Percentiles rank a stretch among this genome's conserved stretches.
Conservation (phyloP, 2,888 invertebrate species). For the Ennomos fuscantarius region DNA sequence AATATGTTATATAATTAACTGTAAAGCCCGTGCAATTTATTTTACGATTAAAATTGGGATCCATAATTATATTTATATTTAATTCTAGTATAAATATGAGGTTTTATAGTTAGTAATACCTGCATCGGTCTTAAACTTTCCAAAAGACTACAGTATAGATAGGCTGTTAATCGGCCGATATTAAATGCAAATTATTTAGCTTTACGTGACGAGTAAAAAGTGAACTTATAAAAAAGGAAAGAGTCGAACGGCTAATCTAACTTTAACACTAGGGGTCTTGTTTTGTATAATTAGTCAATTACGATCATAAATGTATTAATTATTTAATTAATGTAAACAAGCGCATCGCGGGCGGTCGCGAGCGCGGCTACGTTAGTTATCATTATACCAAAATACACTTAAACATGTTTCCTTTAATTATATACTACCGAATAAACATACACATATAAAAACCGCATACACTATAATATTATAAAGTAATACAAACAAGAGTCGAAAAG, state of each 20-base stretch:
- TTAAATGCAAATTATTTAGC: conserved; percentile 74
- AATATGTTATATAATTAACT: conserved; percentile 82
- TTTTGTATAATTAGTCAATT: conserved; percentile 85
- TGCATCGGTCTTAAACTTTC: conserved; percentile 82
- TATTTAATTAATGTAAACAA: conserved; percentile 52
- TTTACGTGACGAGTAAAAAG: conserved; percentile 55
- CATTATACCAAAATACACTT: conserved; percentile 82
- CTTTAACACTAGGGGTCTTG: conserved; percentile 78
- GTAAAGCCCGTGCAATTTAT: conserved; percentile 84
- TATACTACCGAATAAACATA: conserved; percentile 83
- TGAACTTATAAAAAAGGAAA: conserved; percentile 67
- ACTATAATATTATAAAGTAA: conserved; percentile 77
- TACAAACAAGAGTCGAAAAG: conserved; percentile 82
- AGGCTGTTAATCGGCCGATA: conserved; percentile 58
- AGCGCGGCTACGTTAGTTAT: conserved; percentile 59
- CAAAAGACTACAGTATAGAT: conserved; percentile 72
- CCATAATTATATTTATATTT: conserved; percentile 82
- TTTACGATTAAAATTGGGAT: conserved; percentile 75
- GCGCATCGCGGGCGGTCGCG: conserved; percentile 47
- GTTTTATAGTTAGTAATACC: conserved; percentile 84
- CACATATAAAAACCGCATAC: conserved; percentile 85
- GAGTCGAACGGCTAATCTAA: conserved; percentile 73
- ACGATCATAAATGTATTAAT: conserved; percentile 83
- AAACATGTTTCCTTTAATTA: conserved; percentile 70
- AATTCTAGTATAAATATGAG: conserved; percentile 84